Percentiles rank a stretch among this genome's conserved stretches.
These are phyloP conservation scores for Perizoma flavofasciatum DNA, from an alignment of 2,888 invertebrate genomes.

Conservation along the genomic window DNA sequence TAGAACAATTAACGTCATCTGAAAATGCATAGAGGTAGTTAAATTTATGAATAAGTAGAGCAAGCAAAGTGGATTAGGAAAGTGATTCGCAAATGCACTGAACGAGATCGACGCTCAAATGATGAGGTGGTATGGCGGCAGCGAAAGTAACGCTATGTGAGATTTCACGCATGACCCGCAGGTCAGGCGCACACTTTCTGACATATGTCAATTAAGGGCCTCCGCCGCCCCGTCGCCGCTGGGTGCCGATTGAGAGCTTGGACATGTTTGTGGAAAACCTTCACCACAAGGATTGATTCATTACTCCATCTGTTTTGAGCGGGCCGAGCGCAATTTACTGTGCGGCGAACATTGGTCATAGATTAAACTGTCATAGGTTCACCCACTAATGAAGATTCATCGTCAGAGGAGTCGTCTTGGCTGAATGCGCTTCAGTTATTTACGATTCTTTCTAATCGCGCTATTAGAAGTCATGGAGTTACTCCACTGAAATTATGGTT, in stretches of 20 bases:
- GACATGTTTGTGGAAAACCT: constrained; percentile 80
- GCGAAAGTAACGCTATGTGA: constrained; percentile 78
- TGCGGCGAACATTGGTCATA: constrained; percentile 47
- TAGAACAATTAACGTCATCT: constrained; percentile 1
- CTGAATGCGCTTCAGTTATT: constrained; percentile 42
- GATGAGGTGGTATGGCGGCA: constrained; percentile 47
- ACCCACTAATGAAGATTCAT: constrained; percentile 58
- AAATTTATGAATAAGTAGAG: too few species aligned
- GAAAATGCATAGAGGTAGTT: background rate
- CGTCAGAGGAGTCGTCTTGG: constrained; percentile 36
- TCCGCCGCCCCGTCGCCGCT: constrained; percentile 56
- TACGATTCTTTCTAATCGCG: constrained; percentile 44
- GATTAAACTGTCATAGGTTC: constrained; percentile 49
- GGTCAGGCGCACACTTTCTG: constrained; percentile 80
- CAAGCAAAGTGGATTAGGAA: background rate
- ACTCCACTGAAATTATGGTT: constrained; percentile 39
- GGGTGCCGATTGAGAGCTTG: constrained; percentile 77
- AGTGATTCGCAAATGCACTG: constrained; percentile 34
- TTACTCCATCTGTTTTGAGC: constrained; percentile 63
- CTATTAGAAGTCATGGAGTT: constrained; percentile 41
- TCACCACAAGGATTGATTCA: constrained; percentile 76
- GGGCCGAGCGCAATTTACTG: constrained; percentile 55
- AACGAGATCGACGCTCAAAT: constrained; percentile 60
- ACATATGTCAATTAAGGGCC: constrained; percentile 82
- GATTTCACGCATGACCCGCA: constrained; percentile 76